phyloP scores from a whole-genome alignment of 2,888 invertebrate species.

The Stenotaenia linearis region DNA sequence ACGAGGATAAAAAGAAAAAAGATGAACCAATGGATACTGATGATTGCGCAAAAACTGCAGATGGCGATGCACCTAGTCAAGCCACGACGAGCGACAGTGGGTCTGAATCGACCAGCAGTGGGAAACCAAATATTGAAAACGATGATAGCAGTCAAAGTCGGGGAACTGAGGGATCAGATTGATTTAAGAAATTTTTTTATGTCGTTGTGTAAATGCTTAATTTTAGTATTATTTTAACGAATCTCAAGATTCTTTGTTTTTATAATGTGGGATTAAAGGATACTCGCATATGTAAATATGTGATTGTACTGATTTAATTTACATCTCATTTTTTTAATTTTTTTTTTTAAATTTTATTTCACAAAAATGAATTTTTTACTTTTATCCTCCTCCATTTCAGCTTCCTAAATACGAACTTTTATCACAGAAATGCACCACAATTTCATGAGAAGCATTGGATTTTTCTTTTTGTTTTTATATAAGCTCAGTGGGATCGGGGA shows the following conservation, averaged over 20 bases:
- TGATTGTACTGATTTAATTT: not conserved
- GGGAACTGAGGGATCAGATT: constrained; percentile 24
- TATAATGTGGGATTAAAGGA: not conserved
- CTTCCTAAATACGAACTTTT: constrained; percentile 1
- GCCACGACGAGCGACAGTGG: constrained; percentile 2
- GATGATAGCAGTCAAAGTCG: constrained; percentile 29
- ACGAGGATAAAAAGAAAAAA: not conserved
- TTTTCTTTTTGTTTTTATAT: not conserved
- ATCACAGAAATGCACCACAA: constrained; percentile 19
- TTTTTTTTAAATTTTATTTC: not conserved
- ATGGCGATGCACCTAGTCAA: constrained; percentile 5
- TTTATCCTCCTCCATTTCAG: not conserved
- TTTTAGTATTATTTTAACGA: not conserved
- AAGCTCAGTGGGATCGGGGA: constrained; percentile 6
- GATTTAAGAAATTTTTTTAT: not conserved
- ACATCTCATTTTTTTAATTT: too few species aligned
- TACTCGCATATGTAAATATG: not conserved
- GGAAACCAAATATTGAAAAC: constrained; percentile 8
- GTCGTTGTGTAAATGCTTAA: not conserved
- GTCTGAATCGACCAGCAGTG: not conserved
- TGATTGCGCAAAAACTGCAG: not conserved
- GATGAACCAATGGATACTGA: constrained; percentile 28
- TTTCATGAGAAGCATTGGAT: constrained; percentile 6
- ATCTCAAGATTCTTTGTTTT: not conserved
- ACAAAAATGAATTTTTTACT: not conserved